Base-by-base conservation (phyloP, 2,797 vertebrate genomes). In the Thalassophryne amazonica region DNA sequence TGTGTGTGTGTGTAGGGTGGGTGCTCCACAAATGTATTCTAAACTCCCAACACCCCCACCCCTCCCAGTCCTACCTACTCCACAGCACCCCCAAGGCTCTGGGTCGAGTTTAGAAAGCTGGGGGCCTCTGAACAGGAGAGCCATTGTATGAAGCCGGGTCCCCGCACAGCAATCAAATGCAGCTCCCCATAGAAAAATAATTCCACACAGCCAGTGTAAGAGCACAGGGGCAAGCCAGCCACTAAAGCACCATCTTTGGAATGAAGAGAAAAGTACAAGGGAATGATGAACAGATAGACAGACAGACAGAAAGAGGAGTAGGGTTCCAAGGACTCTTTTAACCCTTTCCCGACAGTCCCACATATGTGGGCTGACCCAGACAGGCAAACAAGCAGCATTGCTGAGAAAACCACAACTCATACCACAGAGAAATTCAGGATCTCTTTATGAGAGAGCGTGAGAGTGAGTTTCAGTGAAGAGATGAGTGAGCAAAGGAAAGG, bases 111-210 rank as follows among this genome's bases (percentile, higher is more conserved):
- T 81, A 77, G 78, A 81, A 81, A 78, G 76, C 79, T 67, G 78
- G 86, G 78, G 83, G 84, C 78, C 85, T 76, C 71, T 61, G 87
- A 91, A 92, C 90, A 92, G 90, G 89, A 83, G 83, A 81, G 78
- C 80, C 87, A 90, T 92, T 92, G 91, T 92, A 69, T 79, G 68
- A 81, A 73, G 69, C 66, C 32, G 57, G 76, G 86, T 89, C 91
- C 83, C 87, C 76, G 81, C 86, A 59, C 84, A 46, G 88, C 89
- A 91, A 90, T 92, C 90, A 92, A 90, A 91, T 35, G 65, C 87
- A 89, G 84, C 80, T 86, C 77, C 79, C 78, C 73, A 30, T 84
- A 90, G 81, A 84, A 89, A 90, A 90, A 90, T 90, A 90, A 88
- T 88, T 84, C 80, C 83, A 81, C 83, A 84, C 73, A 39, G 61